These are phyloP conservation scores for Sinocyclocheilus anophthalmus DNA, from an alignment of 2,113 vertebrate genomes.

Conservation along the genomic window DNA sequence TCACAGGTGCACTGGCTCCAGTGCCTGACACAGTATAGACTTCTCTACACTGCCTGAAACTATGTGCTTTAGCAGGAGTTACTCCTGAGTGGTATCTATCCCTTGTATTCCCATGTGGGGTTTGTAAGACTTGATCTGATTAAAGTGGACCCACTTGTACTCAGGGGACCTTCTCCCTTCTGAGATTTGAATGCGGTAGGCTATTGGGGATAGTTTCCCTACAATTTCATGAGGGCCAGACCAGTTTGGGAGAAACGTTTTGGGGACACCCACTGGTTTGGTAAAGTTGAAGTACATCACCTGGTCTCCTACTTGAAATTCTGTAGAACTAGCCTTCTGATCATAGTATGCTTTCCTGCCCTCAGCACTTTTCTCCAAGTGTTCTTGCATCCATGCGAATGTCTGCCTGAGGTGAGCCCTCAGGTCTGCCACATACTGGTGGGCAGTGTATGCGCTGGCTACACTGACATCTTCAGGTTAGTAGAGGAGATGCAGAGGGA, in stretches of 20 bases:
- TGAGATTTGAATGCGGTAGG: slow-evolving; percentile 22
- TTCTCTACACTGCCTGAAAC: background rate
- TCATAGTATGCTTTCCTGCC: slow-evolving; percentile 28
- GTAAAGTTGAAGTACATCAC: slow-evolving; percentile 37
- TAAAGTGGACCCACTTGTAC: slow-evolving; percentile 25
- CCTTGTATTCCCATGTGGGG: background rate
- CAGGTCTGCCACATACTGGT: slow-evolving; percentile 26
- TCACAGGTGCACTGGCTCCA: too few relatives aligned
- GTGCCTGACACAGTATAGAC: background rate
- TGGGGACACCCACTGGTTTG: background rate
- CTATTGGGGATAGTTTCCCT: slow-evolving; percentile 24
- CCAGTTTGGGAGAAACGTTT: slow-evolving; percentile 38
- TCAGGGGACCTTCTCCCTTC: background rate
- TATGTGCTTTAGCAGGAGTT: too few relatives aligned
- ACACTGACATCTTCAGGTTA: slow-evolving; percentile 5
- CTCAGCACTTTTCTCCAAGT: background rate
- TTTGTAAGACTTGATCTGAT: slow-evolving; percentile 34
- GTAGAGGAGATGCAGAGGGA: slow-evolving; percentile 26
- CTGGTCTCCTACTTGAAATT: slow-evolving; percentile 30
- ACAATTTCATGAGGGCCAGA: slow-evolving; percentile 21
- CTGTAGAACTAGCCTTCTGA: background rate
- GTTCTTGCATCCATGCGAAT: slow-evolving; percentile 1
- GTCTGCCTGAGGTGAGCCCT: slow-evolving; percentile 7
- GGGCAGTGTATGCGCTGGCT: background rate
- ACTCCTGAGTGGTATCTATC: background rate